Conservation (phyloP, 2,888 invertebrate genomes). For the Barypeithes pellucidus region DNA sequence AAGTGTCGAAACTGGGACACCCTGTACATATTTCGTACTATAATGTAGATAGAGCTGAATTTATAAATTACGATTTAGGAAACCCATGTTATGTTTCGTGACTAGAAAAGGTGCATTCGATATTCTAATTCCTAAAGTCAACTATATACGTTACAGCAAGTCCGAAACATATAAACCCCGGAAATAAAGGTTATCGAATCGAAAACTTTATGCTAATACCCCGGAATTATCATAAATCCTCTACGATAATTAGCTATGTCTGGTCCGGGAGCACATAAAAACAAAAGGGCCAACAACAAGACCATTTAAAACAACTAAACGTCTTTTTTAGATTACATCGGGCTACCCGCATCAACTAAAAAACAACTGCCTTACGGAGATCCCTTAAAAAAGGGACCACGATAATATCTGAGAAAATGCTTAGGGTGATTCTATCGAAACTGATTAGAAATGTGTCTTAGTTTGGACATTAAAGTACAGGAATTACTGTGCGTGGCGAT, state of each 20-base stretch:
- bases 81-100: too few relatives aligned
- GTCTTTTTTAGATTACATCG: conserved; percentile 45
- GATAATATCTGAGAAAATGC: conserved; percentile 32
- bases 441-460: too few relatives aligned
- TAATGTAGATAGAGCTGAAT: too few relatives aligned
- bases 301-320: conserved; percentile 43
- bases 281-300: conserved; percentile 39
- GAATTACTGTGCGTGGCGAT: too few relatives aligned
- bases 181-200: conserved; percentile 17
- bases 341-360: conserved; percentile 42
- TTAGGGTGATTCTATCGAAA: conserved; percentile 32
- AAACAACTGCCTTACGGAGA: conserved; percentile 46
- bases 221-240: conserved; percentile 17
- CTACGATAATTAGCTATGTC: conserved; percentile 21
- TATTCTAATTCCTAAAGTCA: too few relatives aligned
- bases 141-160: too few relatives aligned
- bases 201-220: conserved; percentile 18
- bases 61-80: too few relatives aligned
- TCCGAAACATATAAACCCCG: background rate
- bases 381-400: conserved; percentile 24
- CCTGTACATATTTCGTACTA: too few relatives aligned
- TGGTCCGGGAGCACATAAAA: conserved; percentile 30
- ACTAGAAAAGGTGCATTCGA: too few relatives aligned
- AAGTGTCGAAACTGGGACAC: too few relatives aligned
- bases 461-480: too few relatives aligned